These are phyloP conservation scores for Peromyscus californicus DNA, from an alignment of 2,113 vertebrate species.

Conservation along the genomic window DNA sequence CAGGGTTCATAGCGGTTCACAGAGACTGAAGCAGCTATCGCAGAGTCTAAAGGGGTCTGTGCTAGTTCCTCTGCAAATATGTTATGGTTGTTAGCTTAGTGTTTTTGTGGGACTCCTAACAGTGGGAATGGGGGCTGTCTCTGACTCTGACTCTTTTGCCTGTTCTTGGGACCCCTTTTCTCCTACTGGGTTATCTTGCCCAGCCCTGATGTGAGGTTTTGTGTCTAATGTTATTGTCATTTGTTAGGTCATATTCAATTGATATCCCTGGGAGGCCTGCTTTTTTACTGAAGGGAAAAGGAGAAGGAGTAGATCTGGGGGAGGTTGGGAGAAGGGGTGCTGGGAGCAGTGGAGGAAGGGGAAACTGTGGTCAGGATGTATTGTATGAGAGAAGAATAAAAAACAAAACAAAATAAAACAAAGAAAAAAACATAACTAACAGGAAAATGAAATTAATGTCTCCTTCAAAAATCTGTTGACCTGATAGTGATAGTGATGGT, in stretches of 20 bases:
- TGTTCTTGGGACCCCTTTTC: neutral
- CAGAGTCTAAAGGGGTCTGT: neutral
- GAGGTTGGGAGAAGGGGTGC: rapidly evolving
- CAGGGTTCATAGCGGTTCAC: neutral
- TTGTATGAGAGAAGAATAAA: neutral
- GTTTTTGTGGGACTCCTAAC: neutral
- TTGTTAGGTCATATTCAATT: neutral
- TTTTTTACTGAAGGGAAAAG: neutral
- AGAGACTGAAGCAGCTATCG: neutral
- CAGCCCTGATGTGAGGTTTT: neutral
- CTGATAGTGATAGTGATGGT: neutral
- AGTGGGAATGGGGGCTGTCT: neutral
- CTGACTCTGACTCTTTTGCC: neutral
- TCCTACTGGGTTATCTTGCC: neutral
- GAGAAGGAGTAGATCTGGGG: neutral
- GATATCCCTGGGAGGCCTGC: neutral
- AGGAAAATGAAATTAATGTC: neutral
- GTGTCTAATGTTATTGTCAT: neutral
- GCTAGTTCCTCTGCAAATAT: neutral
- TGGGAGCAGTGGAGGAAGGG: neutral
- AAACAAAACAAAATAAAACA: neutral
- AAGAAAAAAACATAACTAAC: neutral
- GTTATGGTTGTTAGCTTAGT: neutral
- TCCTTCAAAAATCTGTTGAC: neutral
- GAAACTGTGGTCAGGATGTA: neutral